Evolutionary conservation across 2,113 vertebrate species (phyloP), one percentile per base, ranked within the genome.

Genomic region (Erythrolamprus reginae): DNA sequence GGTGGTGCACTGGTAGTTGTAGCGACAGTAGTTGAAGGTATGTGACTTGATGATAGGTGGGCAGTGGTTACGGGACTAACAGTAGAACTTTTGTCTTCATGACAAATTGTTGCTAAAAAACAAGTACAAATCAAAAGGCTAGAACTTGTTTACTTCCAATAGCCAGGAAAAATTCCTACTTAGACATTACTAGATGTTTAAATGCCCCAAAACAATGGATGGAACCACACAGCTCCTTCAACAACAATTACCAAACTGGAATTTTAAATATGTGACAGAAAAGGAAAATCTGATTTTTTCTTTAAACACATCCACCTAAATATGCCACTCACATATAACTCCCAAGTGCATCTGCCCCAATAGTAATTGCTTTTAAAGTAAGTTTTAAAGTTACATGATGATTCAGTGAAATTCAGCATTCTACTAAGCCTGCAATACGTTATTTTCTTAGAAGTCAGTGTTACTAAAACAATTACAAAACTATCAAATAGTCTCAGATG

Each of bases 71-170:
- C n/a, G 1, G 23, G 89, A 10, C 83, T 0, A 33, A 93, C 90
- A 87, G 92, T 89, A 4, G 96, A 33, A 70, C 94, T 33, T 48
- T 56, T 47, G 85, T 99, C 99, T 89, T 98, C 98, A 28, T 56
- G 26, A 92, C 99, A 99, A 17, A 95, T 89, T 0, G 97, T 98
- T 94, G 98, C 99, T 99, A 93, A 23, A 85, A 91, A 90, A 24
- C 3, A 55, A 53, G 26, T 47, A 56, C 38, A 88, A 51, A 28
- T 52, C 53, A 91, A 9, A 84, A 21, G 28, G 17, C 7, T 84
- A n/a, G 6, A 70, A 82, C 23, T 77, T 38, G 4, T 8, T 77
- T 10, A 42, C 12, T 83, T 55, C 26, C 77, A 10, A 26, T 47
- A 84, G 56, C 9, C 52, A 26, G 33, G n/a, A n/a, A 3, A 77